Evolutionary conservation across 2,888 invertebrate genomes (phyloP).

Genomic region (Marronus borbonicus): DNA sequence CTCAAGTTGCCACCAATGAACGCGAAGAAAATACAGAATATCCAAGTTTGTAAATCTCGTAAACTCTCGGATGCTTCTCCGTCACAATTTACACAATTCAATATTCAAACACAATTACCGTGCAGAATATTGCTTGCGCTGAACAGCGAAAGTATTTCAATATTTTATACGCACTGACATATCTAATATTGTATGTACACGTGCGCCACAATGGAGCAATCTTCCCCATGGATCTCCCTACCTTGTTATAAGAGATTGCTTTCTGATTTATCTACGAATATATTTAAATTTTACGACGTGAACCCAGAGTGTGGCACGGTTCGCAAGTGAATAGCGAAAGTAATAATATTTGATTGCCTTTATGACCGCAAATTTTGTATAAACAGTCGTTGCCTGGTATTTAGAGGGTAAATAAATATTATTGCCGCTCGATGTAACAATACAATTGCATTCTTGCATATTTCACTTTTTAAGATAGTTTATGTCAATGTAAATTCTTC

Average conservation of each 20-base stretch:
- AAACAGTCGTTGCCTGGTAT: conserved; percentile 7
- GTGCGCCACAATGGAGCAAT: conserved; percentile 31
- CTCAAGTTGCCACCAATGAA: not conserved
- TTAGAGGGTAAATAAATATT: conserved; percentile 25
- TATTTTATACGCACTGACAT: conserved; percentile 33
- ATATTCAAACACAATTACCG: conserved; percentile 32
- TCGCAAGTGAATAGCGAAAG: conserved; percentile 26
- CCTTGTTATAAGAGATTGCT: conserved; percentile 36
- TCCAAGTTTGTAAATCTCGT: conserved; percentile 3
- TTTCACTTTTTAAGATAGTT: conserved; percentile 3
- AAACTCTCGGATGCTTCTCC: not conserved
- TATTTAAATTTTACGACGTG: conserved; percentile 27
- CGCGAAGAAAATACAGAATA: not conserved
- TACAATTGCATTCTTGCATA: conserved; percentile 24
- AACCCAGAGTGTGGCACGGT: conserved; percentile 29
- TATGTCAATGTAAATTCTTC: conserved; percentile 3
- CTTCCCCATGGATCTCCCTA: conserved; percentile 24
- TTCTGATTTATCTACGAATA: conserved; percentile 34
- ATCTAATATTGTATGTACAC: conserved; percentile 26
- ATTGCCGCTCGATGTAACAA: not conserved
- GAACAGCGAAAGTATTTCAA: conserved; percentile 38
- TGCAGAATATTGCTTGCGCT: conserved; percentile 1
- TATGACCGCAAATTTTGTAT: conserved; percentile 20
- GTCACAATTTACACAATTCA: not conserved
- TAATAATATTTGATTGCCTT: conserved; percentile 42